Conservation (phyloP, 1,140 invertebrate genomes). For the Stegodyphus dumicola region DNA sequence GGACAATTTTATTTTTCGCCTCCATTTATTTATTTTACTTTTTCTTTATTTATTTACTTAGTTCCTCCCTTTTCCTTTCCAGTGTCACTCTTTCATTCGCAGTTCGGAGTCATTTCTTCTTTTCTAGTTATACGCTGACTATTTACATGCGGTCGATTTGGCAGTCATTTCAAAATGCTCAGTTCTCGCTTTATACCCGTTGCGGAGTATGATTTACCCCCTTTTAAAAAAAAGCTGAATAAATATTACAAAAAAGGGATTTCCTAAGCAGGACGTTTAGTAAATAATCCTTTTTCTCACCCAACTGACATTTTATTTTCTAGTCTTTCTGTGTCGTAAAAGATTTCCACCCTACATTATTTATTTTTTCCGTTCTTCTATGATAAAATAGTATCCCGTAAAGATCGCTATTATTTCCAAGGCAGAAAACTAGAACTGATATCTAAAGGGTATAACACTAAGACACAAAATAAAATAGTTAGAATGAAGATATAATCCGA, state of each 20-base stretch:
- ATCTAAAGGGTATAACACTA: too few relatives aligned
- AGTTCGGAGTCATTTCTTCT: not conserved
- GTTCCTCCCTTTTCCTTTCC: not conserved
- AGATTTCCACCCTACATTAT: too few relatives aligned
- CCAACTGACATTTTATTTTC: too few relatives aligned
- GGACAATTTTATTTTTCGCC: not conserved
- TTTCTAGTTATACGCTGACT: slow-evolving; percentile 1
- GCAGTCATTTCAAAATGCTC: slow-evolving; percentile 7
- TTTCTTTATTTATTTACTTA: not conserved
- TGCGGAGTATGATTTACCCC: not conserved
- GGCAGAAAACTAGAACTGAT: too few relatives aligned
- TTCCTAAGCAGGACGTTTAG: not conserved
- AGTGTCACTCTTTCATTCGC: not conserved
- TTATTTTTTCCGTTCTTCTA: not conserved
- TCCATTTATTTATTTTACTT: not conserved
- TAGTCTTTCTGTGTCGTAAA: too few relatives aligned
- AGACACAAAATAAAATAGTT: too few relatives aligned
- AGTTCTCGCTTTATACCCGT: slow-evolving; percentile 1
- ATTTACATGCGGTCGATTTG: slow-evolving; percentile 41
- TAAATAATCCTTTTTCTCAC: not conserved
- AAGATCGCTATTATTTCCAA: too few relatives aligned
- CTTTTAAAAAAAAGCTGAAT: too few relatives aligned
- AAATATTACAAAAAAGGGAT: too few relatives aligned
- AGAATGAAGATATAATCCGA: too few relatives aligned
- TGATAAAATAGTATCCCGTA: not conserved